Evolutionary conservation across 1,140 invertebrate species (phyloP).

Genomic region (Tetramorium simillimum): DNA sequence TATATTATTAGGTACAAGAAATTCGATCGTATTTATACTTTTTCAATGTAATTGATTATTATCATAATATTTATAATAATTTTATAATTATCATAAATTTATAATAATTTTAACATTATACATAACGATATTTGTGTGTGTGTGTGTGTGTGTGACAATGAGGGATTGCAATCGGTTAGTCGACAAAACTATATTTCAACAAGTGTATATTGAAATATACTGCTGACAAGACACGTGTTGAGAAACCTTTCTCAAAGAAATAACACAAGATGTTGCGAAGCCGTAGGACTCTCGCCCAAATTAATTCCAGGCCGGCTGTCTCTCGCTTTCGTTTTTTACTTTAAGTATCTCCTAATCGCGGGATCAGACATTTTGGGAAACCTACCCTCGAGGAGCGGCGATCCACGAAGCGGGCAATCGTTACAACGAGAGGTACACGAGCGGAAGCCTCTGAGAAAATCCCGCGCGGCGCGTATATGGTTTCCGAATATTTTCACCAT

Average conservation of each 20-base stretch:
- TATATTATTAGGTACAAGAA: too few species aligned
- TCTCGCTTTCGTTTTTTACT: background rate
- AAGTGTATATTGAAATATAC: background rate
- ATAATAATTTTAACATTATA: background rate
- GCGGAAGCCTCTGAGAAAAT: constrained; percentile 56
- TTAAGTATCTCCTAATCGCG: constrained; percentile 37
- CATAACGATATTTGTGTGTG: background rate
- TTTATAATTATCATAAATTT: background rate
- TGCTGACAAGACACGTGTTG: background rate
- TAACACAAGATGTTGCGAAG: constrained; percentile 37
- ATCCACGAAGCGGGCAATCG: constrained; percentile 3
- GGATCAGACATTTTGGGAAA: constrained; percentile 52
- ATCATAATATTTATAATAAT: background rate
- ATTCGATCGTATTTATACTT: too few species aligned
- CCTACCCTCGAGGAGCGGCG: constrained; percentile 12
- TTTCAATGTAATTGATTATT: too few species aligned
- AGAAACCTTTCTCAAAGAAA: constrained; percentile 44
- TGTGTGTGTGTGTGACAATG: background rate
- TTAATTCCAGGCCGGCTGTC: constrained; percentile 26
- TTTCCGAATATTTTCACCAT: constrained; percentile 56
- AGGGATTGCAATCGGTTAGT: background rate
- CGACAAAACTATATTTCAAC: background rate
- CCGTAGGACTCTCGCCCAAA: constrained; percentile 27
- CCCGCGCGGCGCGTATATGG: background rate
- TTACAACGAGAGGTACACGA: background rate